Percentiles rank a stretch among this genome's conserved stretches.
Evolutionary conservation across 2,797 vertebrate genomes (phyloP).

Genomic region (Simalia tracyae): DNA sequence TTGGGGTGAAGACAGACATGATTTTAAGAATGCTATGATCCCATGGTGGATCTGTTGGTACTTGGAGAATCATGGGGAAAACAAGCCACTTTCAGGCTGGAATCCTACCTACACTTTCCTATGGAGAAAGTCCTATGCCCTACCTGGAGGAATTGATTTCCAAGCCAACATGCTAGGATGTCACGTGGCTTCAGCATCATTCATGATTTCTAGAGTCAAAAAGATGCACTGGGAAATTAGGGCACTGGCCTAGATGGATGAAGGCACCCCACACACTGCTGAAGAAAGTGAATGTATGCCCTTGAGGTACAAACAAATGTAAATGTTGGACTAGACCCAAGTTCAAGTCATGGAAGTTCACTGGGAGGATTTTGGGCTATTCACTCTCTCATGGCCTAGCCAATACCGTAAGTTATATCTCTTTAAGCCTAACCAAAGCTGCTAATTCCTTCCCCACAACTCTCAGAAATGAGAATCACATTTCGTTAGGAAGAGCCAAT

Average conservation of each 20-base stretch:
- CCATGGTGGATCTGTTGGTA: neutral
- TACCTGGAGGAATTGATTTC: neutral
- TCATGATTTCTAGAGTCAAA: neutral
- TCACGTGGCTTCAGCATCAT: neutral
- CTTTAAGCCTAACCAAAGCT: neutral
- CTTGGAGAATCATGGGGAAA: neutral
- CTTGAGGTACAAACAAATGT: neutral
- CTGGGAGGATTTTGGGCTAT: neutral
- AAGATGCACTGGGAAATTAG: too few relatives aligned
- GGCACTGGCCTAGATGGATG: neutral
- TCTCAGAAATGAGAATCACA: neutral
- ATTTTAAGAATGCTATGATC: neutral
- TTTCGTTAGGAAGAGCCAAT: rapidly evolving
- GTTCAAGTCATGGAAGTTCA: neutral
- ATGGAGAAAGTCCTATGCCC: neutral
- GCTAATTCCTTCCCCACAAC: neutral
- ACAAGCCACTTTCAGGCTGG: neutral
- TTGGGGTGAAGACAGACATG: neutral
- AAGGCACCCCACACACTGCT: neutral
- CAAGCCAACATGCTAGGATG: neutral
- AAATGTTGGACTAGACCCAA: neutral
- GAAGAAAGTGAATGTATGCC: neutral
- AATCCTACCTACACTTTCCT: neutral
- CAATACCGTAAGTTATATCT: neutral
- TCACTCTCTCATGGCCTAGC: neutral